These are phyloP conservation scores for Brachyhypopomus gauderio DNA, from an alignment of 2,113 vertebrate species.

Conservation along the genomic window DNA sequence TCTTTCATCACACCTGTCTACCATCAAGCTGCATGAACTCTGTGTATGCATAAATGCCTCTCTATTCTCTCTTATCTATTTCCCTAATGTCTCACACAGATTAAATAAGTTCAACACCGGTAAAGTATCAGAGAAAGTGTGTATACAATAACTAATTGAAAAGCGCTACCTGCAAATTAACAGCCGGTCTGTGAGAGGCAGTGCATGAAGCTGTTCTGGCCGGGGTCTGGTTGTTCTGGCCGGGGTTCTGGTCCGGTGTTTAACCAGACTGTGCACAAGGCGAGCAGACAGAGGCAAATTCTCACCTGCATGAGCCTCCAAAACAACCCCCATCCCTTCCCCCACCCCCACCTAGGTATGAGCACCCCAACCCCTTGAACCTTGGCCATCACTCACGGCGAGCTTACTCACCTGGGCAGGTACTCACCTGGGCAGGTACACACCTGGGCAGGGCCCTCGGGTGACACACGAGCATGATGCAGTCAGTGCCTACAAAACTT, in stretches of 20 bases:
- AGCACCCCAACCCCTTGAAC: conserved; percentile 70
- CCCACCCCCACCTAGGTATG: conserved; percentile 79
- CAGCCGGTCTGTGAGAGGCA: conserved; percentile 57
- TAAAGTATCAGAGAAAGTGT: background rate
- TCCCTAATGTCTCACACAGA: conserved; percentile 2
- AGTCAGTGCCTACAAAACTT: conserved; percentile 39
- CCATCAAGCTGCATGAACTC: conserved; percentile 75
- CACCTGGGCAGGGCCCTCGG: conserved; percentile 29
- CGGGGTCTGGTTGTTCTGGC: conserved; percentile 63
- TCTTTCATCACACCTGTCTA: conserved; percentile 72
- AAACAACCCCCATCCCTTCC: conserved; percentile 60
- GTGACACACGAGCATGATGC: conserved; percentile 52
- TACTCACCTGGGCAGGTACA: conserved; percentile 2
- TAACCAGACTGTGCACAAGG: conserved; percentile 70
- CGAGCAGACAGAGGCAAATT: conserved; percentile 75
- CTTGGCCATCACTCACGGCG: conserved; percentile 46
- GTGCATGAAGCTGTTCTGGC: conserved; percentile 77
- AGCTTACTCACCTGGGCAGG: conserved; percentile 15
- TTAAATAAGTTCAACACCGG: background rate
- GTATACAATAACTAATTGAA: background rate
- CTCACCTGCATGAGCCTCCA: conserved; percentile 80
- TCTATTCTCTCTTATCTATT: conserved; percentile 39
- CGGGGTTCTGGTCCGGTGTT: conserved; percentile 69
- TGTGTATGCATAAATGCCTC: conserved; percentile 63
- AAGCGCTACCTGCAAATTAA: conserved; percentile 9